Percentiles rank a stretch among this genome's conserved stretches.
Conservation (phyloP, 2,113 vertebrate genomes). For the Misgurnus mizolepis region DNA sequence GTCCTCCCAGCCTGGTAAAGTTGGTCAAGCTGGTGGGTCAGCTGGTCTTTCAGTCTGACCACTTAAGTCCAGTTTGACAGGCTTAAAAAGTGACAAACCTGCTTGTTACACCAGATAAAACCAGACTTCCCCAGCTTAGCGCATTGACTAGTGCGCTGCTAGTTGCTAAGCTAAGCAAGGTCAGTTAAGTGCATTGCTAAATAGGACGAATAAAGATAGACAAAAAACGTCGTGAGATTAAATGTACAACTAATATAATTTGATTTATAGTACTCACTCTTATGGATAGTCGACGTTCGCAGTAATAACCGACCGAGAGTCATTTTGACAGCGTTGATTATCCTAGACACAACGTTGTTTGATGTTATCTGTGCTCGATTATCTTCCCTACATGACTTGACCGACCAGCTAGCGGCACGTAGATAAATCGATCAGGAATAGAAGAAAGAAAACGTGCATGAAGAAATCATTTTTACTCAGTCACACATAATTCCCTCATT, state of each 20-base stretch:
- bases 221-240: neutral
- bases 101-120: no score
- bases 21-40: no score
- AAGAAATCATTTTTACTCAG: no score
- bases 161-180: slow-evolving; percentile 61
- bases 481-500: no score
- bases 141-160: no score
- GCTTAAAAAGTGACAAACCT: no score
- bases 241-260: no score
- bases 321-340: slow-evolving; percentile 59
- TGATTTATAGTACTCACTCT: slow-evolving; percentile 53
- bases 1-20: no score
- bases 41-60: no score
- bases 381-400: neutral
- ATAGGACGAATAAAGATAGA: neutral
- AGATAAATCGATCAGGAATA: slow-evolving; percentile 23
- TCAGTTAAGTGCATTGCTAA: slow-evolving; percentile 50
- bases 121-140: no score
- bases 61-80: no score
- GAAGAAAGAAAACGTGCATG: neutral
- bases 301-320: slow-evolving; percentile 57
- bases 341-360: neutral
- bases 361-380: slow-evolving; percentile 42
- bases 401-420: neutral
- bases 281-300: slow-evolving; percentile 49